Conservation (phyloP, 1,140 invertebrate genomes). For the Rhizoglyphus robini region DNA sequence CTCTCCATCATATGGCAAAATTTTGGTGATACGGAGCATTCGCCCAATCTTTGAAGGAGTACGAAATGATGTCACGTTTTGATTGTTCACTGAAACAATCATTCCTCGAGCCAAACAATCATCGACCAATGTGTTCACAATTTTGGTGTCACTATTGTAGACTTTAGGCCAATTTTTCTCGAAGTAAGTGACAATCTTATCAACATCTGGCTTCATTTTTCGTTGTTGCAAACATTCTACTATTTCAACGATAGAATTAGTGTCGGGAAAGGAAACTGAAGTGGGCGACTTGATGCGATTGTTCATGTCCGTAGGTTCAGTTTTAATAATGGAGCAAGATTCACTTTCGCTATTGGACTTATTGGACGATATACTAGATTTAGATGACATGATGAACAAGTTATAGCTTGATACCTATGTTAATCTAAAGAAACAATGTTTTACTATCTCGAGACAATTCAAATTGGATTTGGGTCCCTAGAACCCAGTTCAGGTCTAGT, state of each 20-base stretch:
- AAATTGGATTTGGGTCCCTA: too few relatives aligned
- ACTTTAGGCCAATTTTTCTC: background rate
- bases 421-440: too few relatives aligned
- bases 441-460: too few relatives aligned
- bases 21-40: background rate
- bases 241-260: background rate
- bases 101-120: background rate
- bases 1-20: background rate
- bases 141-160: background rate
- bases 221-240: background rate
- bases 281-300: too few relatives aligned
- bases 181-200: background rate
- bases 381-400: too few relatives aligned
- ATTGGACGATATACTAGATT: too few relatives aligned
- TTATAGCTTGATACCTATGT: too few relatives aligned
- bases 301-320: too few relatives aligned
- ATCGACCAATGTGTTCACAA: background rate
- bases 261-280: background rate
- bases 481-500: too few relatives aligned
- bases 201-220: background rate
- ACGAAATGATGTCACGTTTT: background rate
- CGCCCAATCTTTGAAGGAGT: constrained; percentile 12
- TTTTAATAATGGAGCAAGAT: too few relatives aligned
- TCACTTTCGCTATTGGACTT: too few relatives aligned
- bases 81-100: background rate